phyloP scores from a whole-genome alignment of 2,113 vertebrate genomes.

The Xiphophorus couchianus region DNA sequence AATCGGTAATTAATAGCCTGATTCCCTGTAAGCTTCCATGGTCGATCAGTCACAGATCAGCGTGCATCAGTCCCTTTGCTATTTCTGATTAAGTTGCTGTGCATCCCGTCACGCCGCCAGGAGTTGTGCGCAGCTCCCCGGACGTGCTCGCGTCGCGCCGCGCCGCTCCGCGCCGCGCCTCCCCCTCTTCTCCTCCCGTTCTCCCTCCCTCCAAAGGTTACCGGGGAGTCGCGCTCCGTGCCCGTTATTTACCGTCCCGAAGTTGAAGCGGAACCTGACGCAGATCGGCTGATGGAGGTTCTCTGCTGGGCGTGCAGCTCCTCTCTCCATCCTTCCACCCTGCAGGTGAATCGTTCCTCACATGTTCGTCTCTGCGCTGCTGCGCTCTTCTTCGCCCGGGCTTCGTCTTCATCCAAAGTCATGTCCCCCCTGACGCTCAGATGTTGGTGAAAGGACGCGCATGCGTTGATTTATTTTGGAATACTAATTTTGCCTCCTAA shows the following conservation, averaged over 20 bases:
- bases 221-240: constrained; percentile 30
- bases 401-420: neutral
- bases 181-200: neutral
- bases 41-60: neutral
- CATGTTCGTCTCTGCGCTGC: neutral
- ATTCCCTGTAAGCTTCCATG: too few species aligned
- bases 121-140: neutral
- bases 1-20: too few species aligned
- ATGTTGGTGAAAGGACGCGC: constrained; percentile 74
- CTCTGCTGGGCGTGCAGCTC: constrained; percentile 26
- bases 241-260: constrained; percentile 27
- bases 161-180: too few species aligned
- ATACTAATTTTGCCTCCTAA: constrained; percentile 80
- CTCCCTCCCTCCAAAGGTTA: constrained; percentile 39
- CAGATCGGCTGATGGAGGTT: constrained; percentile 11
- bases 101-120: neutral
- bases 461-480: constrained; percentile 76
- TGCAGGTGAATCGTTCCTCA: constrained; percentile 42
- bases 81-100: neutral
- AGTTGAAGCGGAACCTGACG: constrained; percentile 30
- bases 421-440: constrained; percentile 66
- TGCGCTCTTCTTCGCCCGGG: neutral
- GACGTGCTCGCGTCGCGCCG: neutral
- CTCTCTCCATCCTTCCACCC: constrained; percentile 29
- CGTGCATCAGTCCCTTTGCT: neutral